Evolutionary conservation across 2,888 invertebrate genomes (phyloP), one percentile per base, ranked within the genome.

Genomic region (Drosophila suboccidentalis): DNA sequence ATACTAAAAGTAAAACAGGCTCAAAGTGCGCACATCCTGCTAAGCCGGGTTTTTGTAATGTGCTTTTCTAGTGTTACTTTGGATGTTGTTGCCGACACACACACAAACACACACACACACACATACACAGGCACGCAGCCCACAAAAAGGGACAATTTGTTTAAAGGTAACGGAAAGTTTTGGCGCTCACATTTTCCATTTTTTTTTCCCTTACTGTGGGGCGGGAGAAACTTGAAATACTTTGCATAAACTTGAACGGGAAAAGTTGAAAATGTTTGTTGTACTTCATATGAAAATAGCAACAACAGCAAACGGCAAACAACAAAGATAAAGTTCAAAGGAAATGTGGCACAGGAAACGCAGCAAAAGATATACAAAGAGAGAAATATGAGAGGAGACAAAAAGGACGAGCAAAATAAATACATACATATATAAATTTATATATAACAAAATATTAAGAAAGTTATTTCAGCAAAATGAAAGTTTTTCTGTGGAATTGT

Each of bases 301-400:
- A 81, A 75, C 67, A 82, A 69, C 64, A 54, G 36, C 50, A 77
- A 71, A 73, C 54, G 70, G 71, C 75, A 78, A 83, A 82, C 82
- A 85, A 82, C 81, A 84, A 77, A 81, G 84, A 79, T 74, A 80
- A 80, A 83, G 81, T 81, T 86, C 86, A 86, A 83, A 83, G 82
- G 83, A 83, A 83, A 86, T 86, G 70, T 78, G 86, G 71, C 76
- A 70, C 76, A 73, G 86, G 79, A 86, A 83, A 80, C 71, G 77
- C 71, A 74, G 66, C 71, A 62, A 61, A 75, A 78, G 66, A 78
- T 71, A 71, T 62, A 67, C 70, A 75, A 64, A 62, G 66, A 72
- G 71, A 70, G 53, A 64, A 66, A 64, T 60, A 53, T 62, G 64
- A 39, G 64, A 26, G 61, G 50, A 47, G 60, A 63, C 50, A 75